Percentiles rank a stretch among this genome's conserved stretches.
These are phyloP conservation scores for Melieria crassipennis DNA, from an alignment of 2,888 invertebrate genomes.

Conservation along the genomic window DNA sequence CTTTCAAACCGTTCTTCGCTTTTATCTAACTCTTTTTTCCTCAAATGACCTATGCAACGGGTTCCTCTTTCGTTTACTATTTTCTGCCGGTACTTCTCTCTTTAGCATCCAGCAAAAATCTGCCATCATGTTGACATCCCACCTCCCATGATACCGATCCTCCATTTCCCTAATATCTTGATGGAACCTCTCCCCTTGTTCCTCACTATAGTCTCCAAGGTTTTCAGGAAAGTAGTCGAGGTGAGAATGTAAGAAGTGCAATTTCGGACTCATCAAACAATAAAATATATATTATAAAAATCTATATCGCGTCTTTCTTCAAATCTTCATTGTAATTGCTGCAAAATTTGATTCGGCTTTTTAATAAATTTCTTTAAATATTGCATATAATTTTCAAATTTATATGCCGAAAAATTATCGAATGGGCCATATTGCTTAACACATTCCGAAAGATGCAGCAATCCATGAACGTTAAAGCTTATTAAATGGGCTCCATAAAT, in stretches of 20 bases:
- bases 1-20: too few species aligned
- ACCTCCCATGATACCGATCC: constrained; percentile 5
- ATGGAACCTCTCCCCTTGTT: background rate
- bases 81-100: too few species aligned
- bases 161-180: constrained; percentile 9
- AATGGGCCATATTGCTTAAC: background rate
- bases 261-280: background rate
- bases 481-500: constrained; percentile 34
- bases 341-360: background rate
- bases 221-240: constrained; percentile 14
- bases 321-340: too few species aligned
- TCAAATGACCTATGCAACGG: too few species aligned
- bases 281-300: background rate
- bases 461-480: constrained; percentile 30
- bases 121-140: constrained; percentile 4
- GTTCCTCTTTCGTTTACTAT: too few species aligned
- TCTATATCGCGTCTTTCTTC: too few species aligned
- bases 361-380: constrained; percentile 27
- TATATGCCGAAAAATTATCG: constrained; percentile 31
- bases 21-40: too few species aligned
- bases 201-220: background rate
- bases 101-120: too few species aligned
- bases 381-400: constrained; percentile 36
- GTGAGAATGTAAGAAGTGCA: background rate
- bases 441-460: constrained; percentile 19